Base-by-base conservation (phyloP, 2,888 invertebrate species). In the Strigamia crassipes region DNA sequence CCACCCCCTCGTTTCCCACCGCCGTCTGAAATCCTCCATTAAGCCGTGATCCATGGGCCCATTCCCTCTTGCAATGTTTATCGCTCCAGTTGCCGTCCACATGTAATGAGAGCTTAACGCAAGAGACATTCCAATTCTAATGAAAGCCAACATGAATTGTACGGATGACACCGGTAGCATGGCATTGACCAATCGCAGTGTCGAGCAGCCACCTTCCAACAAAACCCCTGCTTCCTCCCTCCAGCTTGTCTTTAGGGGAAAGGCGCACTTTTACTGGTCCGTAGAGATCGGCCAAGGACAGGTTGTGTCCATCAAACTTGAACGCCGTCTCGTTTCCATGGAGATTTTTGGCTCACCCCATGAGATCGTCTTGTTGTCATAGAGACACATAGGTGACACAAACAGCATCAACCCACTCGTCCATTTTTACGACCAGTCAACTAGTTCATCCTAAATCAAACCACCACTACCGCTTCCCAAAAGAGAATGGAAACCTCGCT, bases 1-100 rank as follows among this genome's bases (percentile, higher is more conserved):
- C 56, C 56, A 56, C 56, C 56, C 56, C 56, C 56, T 56, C 56
- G 56, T 56, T 56, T 56, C 56, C 56, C 56, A 56, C 56, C 56
- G 18, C 56, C 56, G 56, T 56, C 56, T 56, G 56, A 56, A 56
- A 56, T 56, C 56, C 56, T 21, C 56, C 56, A 56, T 56, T 56
- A 56, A 56, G 56, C 56, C 56, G 56, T 56, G 56, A 56, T 56
- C 56, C 56, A 56, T 56, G 56, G 56, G 56, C 56, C 56, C 56
- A 56, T 56, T 56, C 56, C 56, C 56, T 56, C 56, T 56, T 56
- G 56, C 56, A 56, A 56, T 56, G 56, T 56, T 56, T 56, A 56
- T 56, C 56, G 56, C 56, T 56, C 56, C 56, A 56, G 56, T 56
- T 18, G 56, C 56, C 56, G 56, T 56, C 56, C 56, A 56, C 56